Evolutionary conservation across 2,888 invertebrate genomes (phyloP), one percentile per base, ranked within the genome.

Genomic region (Ophraella communa): DNA sequence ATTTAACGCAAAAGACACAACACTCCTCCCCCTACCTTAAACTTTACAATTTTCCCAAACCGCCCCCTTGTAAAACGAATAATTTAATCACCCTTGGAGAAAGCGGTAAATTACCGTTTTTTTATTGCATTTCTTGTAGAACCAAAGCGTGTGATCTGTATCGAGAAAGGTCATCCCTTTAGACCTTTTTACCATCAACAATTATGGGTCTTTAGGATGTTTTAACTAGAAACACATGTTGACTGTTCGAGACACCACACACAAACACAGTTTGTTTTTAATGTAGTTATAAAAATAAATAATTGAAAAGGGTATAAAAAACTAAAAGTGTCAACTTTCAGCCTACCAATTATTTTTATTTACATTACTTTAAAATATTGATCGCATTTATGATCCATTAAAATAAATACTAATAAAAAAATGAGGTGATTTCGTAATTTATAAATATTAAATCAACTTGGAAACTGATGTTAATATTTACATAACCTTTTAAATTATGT

Each of bases 191-290:
- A 49, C 49, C 51, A 59, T 51, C 8, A 27, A 68, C 66, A 72
- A 72, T 76, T 76, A 77, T 76, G 72, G 69, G 67, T 59, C 68
- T 72, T 68, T 76, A 77, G 49, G 49, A 77, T 51, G 42, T 59
- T 59, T 58, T 59, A 60, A 60, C 76, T 77, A 76, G 73, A 70
- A 77, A 75, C 77, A 77, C 70, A 73, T 77, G 77, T 75, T 70
- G 27, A 3, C 24, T 17, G 27, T 39, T 51, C 49, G 49, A 51
- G 49, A 23, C 49, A 51, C 24, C 49, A 27, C 45, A 20, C 49
- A 51, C 49, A 51, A 51, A 27, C 27, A 10, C 27, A 51, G 10
- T 27, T 51, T 51, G 27, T 51, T 14, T 17, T 51, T 10, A 7
- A 23, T 21, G 11, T 23, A 51, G 27, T 51, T 51, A 23, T 24